Evolutionary conservation across 2,113 vertebrate genomes (phyloP), one percentile per base, ranked within the genome.

Genomic region (Reinhardtius hippoglossoides): DNA sequence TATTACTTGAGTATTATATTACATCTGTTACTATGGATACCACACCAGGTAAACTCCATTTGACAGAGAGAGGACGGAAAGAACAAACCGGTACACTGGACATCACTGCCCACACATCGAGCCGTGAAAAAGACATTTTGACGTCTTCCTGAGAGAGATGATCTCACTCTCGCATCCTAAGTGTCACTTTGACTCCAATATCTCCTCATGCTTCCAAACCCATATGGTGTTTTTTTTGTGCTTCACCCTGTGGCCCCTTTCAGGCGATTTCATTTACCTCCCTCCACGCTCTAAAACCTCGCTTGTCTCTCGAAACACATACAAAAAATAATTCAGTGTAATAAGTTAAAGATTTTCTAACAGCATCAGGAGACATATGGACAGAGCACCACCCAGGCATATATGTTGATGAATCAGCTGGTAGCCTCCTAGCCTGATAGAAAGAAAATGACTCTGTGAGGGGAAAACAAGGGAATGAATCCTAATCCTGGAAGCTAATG

Each of bases 121-220:
- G 27, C 52, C 0, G 12, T 57, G 62, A 52, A 52, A 8, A 52
- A 4, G 9, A 65, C 56, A 4, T 57, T 26, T n/a, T n/a, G 18
- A 54, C 2, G 50, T 54, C 20, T 12, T 58, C 56, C 15, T 71
- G 66, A 82, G 65, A 76, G 67, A 76, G 71, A 46, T 52, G 42
- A 64, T 27, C 42, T 55, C 59, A 3, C 63, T 76, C 58, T 52
- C 64, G 46, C 42, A 56, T 27, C 79, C 26, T 70, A 44, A 65
- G 65, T 54, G 54, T 31, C 52, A 56, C 26, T 71, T 57, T 57
- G 23, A 57, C 24, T 24, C 55, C 24, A 20, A 9, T 58, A 9
- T 10, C 16, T 37, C 18, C 58, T 60, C 18, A n/a, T 1, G 12
- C 24, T 7, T 15, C 23, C 13, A 2, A 27, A 21, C 35, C 24